A percentile compares a stretch with the other conserved stretches of the same genome.
Conservation (phyloP, 2,888 invertebrate species). For the Camptogramma bilineatum region DNA sequence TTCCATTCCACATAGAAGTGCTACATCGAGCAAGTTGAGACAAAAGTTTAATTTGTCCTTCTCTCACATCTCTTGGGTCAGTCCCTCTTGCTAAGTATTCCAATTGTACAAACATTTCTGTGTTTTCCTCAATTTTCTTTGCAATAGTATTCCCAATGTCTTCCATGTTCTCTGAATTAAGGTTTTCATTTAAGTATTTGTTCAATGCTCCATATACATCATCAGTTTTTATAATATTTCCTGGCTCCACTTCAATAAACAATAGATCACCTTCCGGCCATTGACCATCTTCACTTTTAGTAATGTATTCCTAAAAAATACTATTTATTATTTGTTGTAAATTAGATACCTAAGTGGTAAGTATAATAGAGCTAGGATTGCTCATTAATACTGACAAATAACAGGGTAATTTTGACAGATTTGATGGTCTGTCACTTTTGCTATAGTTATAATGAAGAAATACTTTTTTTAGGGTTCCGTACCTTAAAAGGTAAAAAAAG, state of each 20-base stretch:
- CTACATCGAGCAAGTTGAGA: conserved; percentile 4
- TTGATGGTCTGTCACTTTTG: too few species aligned
- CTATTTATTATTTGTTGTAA: neutral
- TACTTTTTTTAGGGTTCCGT: too few species aligned
- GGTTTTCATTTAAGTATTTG: neutral
- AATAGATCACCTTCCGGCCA: neutral
- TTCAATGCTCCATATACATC: conserved; percentile 6
- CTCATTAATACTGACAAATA: too few species aligned
- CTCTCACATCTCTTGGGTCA: conserved; percentile 4
- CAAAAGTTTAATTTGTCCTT: conserved; percentile 16
- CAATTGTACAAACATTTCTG: neutral
- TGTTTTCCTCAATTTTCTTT: neutral
- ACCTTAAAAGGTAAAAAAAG: too few species aligned
- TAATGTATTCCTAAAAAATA: neutral
- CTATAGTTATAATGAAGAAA: too few species aligned
- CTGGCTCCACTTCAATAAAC: neutral
- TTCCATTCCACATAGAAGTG: conserved; percentile 7
- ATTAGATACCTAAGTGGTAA: too few species aligned
- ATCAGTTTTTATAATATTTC: conserved; percentile 5
- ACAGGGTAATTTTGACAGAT: too few species aligned
- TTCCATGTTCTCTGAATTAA: too few species aligned
- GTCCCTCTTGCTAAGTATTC: neutral
- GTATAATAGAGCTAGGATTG: too few species aligned
- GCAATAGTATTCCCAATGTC: neutral
- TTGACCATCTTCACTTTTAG: neutral